phyloP scores from a whole-genome alignment of 2,888 invertebrate species.

The Drosophila phalerata region DNA sequence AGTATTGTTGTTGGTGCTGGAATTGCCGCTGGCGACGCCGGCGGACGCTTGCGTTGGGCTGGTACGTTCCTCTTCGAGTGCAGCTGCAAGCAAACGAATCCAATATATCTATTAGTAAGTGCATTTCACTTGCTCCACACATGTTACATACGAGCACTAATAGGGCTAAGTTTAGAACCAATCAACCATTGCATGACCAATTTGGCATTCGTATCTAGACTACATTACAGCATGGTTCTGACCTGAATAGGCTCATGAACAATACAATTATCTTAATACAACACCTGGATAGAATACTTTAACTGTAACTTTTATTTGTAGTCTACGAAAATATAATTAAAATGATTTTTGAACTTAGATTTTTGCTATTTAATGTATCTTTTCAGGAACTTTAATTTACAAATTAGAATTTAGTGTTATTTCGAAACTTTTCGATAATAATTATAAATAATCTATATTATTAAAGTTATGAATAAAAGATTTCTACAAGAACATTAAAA shows the following conservation, averaged over 20 bases:
- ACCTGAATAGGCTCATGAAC: background rate
- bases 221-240: conserved; percentile 32
- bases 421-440: too few relatives aligned
- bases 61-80: conserved; percentile 89
- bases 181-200: conserved; percentile 45
- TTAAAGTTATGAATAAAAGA: too few relatives aligned
- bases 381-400: too few relatives aligned
- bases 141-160: conserved; percentile 19
- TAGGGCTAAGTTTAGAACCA: conserved; percentile 35
- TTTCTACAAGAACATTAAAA: too few relatives aligned
- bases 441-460: too few relatives aligned
- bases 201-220: conserved; percentile 34
- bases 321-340: too few relatives aligned
- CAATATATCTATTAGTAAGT: conserved; percentile 1
- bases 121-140: background rate
- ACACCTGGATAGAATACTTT: too few relatives aligned
- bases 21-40: conserved; percentile 57
- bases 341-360: too few relatives aligned
- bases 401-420: too few relatives aligned
- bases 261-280: background rate
- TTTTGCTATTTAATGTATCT: too few relatives aligned
- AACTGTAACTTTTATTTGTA: too few relatives aligned
- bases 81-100: conserved; percentile 86
- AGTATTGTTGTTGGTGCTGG: conserved; percentile 53
- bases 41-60: conserved; percentile 84